Percentiles rank a stretch among this genome's conserved stretches.
phyloP scores from a whole-genome alignment of 2,797 vertebrate species.

The Crypturellus tataupa region DNA sequence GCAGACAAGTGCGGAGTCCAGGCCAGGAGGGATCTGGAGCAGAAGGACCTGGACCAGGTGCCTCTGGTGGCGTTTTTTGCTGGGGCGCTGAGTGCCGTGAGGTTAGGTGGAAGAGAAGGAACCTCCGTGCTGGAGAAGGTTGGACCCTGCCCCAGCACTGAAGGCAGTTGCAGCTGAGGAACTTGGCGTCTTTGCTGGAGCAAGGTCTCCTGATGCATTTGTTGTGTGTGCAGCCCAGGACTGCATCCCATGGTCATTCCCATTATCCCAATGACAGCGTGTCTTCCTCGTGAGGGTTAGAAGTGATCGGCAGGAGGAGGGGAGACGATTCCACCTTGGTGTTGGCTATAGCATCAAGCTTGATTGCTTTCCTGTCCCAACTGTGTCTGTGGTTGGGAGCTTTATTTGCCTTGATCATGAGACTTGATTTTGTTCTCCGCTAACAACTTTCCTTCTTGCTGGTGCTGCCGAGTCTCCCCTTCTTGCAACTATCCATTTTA shows the following conservation, averaged over 20 bases:
- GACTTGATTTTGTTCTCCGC: background rate
- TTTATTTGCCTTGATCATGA: background rate
- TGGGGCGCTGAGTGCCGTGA: too few species aligned
- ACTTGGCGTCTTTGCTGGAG: background rate
- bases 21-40: background rate
- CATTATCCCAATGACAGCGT: background rate
- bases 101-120: background rate
- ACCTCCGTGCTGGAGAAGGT: background rate
- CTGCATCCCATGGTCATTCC: background rate
- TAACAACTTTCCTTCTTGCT: background rate
- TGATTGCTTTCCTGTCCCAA: background rate
- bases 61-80: background rate
- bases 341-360: background rate
- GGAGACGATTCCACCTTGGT: background rate
- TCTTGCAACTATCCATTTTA: background rate
- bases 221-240: background rate
- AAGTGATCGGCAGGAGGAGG: background rate
- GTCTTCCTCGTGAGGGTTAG: background rate
- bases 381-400: background rate
- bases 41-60: background rate
- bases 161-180: background rate
- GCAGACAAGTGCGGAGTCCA: background rate
- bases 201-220: background rate
- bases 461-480: slow-evolving; percentile 1
- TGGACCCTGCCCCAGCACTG: background rate